Evolutionary conservation across 2,888 invertebrate species (phyloP).

Genomic region (Azorinus chamasolen): DNA sequence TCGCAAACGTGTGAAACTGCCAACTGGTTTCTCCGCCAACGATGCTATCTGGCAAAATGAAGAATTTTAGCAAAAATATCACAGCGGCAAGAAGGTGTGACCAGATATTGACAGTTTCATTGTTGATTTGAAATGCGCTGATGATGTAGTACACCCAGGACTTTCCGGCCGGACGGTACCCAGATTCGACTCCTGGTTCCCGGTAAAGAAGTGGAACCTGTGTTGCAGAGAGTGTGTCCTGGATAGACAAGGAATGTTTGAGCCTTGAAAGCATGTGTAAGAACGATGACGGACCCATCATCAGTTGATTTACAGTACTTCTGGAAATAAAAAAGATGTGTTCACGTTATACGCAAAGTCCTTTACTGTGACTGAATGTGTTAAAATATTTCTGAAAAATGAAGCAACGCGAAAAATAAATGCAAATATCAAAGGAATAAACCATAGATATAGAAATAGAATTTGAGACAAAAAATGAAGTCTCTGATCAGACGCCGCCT

Average conservation of each 20-base stretch:
- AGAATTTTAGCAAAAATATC: neutral
- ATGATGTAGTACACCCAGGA: constrained; percentile 71
- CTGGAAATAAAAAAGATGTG: too few species aligned
- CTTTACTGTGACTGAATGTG: too few species aligned
- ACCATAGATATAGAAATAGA: too few species aligned
- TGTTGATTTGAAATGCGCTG: constrained; percentile 77
- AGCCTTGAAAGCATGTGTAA: too few species aligned
- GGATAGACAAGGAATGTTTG: neutral
- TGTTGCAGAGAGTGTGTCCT: neutral
- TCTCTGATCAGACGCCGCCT: too few species aligned
- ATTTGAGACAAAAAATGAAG: too few species aligned
- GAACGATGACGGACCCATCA: too few species aligned
- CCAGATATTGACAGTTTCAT: constrained; percentile 80
- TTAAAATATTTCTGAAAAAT: too few species aligned
- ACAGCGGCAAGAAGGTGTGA: constrained; percentile 65
- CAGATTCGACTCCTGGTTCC: constrained; percentile 73
- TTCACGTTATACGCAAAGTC: too few species aligned
- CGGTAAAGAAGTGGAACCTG: constrained; percentile 50
- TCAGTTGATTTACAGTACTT: too few species aligned
- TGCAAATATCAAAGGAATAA: too few species aligned
- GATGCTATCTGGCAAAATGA: neutral
- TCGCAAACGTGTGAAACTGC: constrained; percentile 65
- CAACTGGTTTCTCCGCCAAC: constrained; percentile 31
- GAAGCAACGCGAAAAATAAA: too few species aligned
- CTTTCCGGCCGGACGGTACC: constrained; percentile 68